phyloP scores from a whole-genome alignment of 1,140 invertebrate genomes.

The Lycorma delicatula region DNA sequence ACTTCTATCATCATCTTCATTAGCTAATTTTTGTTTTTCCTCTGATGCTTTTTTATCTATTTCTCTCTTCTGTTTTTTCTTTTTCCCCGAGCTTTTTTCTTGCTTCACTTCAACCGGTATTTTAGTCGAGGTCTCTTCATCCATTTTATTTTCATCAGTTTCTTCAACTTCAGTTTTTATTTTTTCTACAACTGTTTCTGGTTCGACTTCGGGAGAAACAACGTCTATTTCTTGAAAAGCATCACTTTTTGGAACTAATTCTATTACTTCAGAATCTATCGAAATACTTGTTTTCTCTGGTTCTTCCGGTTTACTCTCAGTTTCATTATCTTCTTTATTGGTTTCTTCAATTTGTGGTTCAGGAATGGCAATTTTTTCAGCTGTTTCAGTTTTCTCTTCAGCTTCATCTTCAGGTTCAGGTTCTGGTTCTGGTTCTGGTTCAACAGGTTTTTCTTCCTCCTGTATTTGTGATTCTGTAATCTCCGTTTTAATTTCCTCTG shows the following conservation, averaged over 20 bases:
- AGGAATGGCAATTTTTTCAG: background rate
- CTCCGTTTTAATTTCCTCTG: conserved; percentile 17
- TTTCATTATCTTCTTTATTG: too few species aligned
- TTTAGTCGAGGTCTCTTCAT: too few species aligned
- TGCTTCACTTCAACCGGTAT: too few species aligned
- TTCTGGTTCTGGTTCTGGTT: conserved; percentile 9
- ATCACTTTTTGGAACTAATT: too few species aligned
- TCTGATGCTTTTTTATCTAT: too few species aligned
- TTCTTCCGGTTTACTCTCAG: too few species aligned
- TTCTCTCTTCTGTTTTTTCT: too few species aligned
- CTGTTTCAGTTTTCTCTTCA: background rate
- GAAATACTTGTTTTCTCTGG: too few species aligned
- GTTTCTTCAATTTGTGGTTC: too few species aligned
- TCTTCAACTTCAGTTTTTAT: background rate
- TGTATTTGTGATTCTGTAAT: conserved; percentile 24
- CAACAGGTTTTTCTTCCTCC: conserved; percentile 19
- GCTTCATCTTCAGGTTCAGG: background rate
- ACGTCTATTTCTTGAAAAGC: background rate
- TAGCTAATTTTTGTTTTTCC: background rate
- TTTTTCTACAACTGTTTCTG: background rate
- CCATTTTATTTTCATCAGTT: too few species aligned
- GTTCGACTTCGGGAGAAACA: background rate
- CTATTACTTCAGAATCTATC: too few species aligned
- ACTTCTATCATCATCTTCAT: background rate
- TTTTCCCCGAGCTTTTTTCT: too few species aligned